Evolutionary conservation across 2,797 vertebrate species (phyloP).

Genomic region (Melanotaenia nigrans): DNA sequence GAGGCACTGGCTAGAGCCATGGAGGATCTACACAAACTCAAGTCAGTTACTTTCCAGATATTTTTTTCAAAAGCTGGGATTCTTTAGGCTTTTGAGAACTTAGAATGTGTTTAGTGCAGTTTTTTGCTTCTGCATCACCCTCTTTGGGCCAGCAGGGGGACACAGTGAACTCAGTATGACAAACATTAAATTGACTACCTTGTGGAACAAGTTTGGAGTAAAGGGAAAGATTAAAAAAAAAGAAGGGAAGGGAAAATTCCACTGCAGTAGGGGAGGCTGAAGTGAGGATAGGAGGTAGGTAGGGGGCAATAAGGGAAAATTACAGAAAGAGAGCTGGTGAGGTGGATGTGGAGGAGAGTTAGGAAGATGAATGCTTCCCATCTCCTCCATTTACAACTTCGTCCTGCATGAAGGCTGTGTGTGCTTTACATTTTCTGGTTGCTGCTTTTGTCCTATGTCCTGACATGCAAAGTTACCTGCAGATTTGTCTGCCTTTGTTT

Average conservation of each 20-base stretch:
- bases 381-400: constrained; percentile 73
- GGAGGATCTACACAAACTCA: constrained; percentile 92
- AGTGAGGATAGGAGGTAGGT: constrained; percentile 57
- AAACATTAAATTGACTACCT: constrained; percentile 29
- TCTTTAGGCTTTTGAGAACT: background rate
- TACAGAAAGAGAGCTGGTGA: constrained; percentile 51
- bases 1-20: constrained; percentile 85
- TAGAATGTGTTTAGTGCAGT: background rate
- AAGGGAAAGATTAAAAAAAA: constrained; percentile 47
- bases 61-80: background rate
- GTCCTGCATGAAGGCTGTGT: constrained; percentile 80
- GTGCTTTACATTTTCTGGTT: constrained; percentile 54
- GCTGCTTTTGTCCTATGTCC: constrained; percentile 37
- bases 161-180: constrained; percentile 62
- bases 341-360: constrained; percentile 38
- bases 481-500: constrained; percentile 49
- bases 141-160: constrained; percentile 71
- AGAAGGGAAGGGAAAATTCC: constrained; percentile 81
- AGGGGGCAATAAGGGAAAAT: constrained; percentile 71
- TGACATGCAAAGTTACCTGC: constrained; percentile 33
- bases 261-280: constrained; percentile 81
- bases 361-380: constrained; percentile 73
- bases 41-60: constrained; percentile 73
- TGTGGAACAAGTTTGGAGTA: constrained; percentile 71
- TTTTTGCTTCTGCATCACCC: constrained; percentile 30